phyloP scores from a whole-genome alignment of 2,113 vertebrate genomes.

The Tamias sibiricus region DNA sequence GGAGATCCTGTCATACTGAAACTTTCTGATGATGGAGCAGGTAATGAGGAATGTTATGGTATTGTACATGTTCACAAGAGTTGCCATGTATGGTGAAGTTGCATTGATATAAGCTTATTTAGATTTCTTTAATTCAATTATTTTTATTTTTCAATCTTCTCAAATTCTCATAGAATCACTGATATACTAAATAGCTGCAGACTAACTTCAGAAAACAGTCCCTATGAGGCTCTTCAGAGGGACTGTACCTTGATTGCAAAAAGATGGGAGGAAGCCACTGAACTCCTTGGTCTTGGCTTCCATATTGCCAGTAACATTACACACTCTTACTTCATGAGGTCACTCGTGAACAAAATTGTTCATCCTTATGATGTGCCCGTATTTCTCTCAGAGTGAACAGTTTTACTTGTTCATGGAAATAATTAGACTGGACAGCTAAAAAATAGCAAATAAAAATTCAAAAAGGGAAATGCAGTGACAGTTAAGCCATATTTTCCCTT shows the following conservation, averaged over 20 bases:
- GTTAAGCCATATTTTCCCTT: neutral
- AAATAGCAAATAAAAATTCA: conserved; percentile 32
- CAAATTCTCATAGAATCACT: neutral
- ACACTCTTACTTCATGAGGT: neutral
- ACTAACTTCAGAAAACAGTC: neutral
- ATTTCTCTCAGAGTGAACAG: neutral
- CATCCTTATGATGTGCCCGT: neutral
- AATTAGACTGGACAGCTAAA: neutral
- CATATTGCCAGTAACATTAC: neutral
- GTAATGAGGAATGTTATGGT: conserved; percentile 64
- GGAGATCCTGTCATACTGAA: conserved; percentile 64
- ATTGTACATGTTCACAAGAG: neutral
- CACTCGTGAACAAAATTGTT: neutral
- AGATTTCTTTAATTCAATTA: neutral
- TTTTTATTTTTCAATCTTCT: neutral
- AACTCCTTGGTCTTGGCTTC: neutral
- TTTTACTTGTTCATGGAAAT: neutral
- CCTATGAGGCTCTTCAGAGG: neutral
- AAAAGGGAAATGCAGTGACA: neutral
- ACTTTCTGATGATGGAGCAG: conserved; percentile 87
- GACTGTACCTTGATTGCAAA: neutral
- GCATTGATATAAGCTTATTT: neutral
- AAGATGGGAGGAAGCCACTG: neutral
- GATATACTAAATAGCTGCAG: neutral
- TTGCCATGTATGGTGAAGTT: neutral